Evolutionary conservation across 2,797 vertebrate species (phyloP).

Genomic region (Chelon labrosus): DNA sequence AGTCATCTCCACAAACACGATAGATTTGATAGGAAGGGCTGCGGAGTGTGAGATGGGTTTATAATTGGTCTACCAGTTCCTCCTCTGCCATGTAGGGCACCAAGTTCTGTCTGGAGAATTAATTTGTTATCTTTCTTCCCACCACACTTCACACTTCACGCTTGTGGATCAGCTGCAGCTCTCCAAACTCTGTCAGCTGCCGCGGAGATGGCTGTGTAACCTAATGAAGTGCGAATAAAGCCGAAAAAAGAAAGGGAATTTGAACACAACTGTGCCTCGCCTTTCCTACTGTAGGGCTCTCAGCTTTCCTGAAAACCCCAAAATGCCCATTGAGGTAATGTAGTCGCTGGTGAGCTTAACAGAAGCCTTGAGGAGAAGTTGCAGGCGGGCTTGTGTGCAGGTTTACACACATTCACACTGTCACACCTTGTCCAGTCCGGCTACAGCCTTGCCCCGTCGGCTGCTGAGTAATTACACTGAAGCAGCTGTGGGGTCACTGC

Average conservation of each 20-base stretch:
- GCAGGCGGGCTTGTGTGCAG: constrained; percentile 16
- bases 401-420: constrained; percentile 46
- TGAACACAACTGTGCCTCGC: constrained; percentile 8
- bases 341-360: constrained; percentile 13
- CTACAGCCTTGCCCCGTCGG: constrained; percentile 43
- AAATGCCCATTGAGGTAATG: constrained; percentile 21
- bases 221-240: constrained; percentile 55
- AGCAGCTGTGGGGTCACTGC: constrained; percentile 64
- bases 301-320: constrained; percentile 21
- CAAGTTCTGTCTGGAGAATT: constrained; percentile 67
- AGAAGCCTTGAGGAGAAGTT: constrained; percentile 30
- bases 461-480: constrained; percentile 63
- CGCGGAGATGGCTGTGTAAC: constrained; percentile 35
- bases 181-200: constrained; percentile 58
- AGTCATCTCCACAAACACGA: constrained; percentile 59
- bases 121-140: constrained; percentile 66
- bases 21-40: constrained; percentile 51
- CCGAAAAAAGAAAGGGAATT: constrained; percentile 4
- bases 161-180: constrained; percentile 59
- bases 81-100: constrained; percentile 60
- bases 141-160: constrained; percentile 62
- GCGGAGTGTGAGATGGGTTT: constrained; percentile 48
- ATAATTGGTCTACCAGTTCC: constrained; percentile 65
- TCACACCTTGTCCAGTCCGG: constrained; percentile 54
- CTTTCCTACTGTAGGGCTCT: constrained; percentile 18